Evolutionary conservation across 1,140 invertebrate genomes (phyloP), one percentile per base, ranked within the genome.

Genomic region (Aphidius gifuensis): DNA sequence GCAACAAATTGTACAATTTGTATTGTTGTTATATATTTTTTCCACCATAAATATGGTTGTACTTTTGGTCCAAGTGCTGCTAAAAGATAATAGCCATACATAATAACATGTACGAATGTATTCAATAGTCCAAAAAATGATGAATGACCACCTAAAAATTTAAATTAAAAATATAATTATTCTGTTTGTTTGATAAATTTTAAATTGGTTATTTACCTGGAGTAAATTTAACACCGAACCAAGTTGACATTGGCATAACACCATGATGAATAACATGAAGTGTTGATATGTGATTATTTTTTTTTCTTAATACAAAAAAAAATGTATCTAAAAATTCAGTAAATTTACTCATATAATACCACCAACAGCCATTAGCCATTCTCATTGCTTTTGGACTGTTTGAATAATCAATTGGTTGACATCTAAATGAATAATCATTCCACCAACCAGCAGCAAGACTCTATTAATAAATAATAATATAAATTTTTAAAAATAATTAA

Each of bases 201-300:
- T 58, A 16, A 56, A 40, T 51, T 46, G 3, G 43, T 44, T 6
- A 44, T 6, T 6, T 83, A 89, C 92, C 92, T 76, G 92, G 91
- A 6, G 89, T 91, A 75, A 94, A 96, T 78, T 94, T 94, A 46
- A 96, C 91, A 40, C 93, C 94, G 74, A 93, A 92, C 93, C 93
- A 97, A 42, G 94, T 92, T 5, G 90, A 92, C 78, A 94, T 85
- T 1, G 94, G 93, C 93, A 97, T 96, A 58, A 91, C 85, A 45
- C 92, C 92, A 72, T 97, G 94, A 80, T 96, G 94, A 69, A 96
- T 94, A 7, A 96, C 92, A 74, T 96, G 94, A 8, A 96, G 83
- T 1, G 88, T 92, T 1, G 90, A 88, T 11, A 96, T 87, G 68
- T 96, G 92, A 69, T 90, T 84, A 69, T 90, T 89, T 70, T 96